Percentiles rank a stretch among this genome's conserved stretches.
phyloP scores from a whole-genome alignment of 2,113 vertebrate species.

The Epinephelus lanceolatus region DNA sequence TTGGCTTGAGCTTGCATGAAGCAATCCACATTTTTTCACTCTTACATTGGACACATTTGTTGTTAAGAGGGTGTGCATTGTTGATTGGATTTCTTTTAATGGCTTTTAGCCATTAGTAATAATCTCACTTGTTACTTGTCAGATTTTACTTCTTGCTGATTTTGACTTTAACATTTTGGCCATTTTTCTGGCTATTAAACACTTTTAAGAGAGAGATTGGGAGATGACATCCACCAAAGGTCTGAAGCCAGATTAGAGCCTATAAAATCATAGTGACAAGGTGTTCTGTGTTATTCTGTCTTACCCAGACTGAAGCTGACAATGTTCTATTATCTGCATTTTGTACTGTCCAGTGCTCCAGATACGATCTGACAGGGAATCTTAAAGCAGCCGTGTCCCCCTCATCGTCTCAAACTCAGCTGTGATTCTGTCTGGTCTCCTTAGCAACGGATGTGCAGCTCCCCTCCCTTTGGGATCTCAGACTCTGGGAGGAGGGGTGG shows the following conservation, averaged over 20 bases:
- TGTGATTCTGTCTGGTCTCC: conserved; percentile 62
- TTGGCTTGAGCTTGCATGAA: background rate
- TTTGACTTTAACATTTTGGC: background rate
- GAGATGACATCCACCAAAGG: background rate
- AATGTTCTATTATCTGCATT: conserved; percentile 26
- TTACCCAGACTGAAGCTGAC: background rate
- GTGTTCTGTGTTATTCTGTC: background rate
- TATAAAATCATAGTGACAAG: background rate
- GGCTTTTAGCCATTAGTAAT: background rate
- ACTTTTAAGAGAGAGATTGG: background rate
- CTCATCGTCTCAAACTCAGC: conserved; percentile 50
- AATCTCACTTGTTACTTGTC: too few relatives aligned
- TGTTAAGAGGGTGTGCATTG: background rate
- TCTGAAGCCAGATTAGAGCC: background rate
- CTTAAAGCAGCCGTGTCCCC: conserved; percentile 37
- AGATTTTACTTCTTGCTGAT: too few relatives aligned
- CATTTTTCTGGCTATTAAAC: background rate
- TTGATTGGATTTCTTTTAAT: background rate
- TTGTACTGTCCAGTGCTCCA: conserved; percentile 10
- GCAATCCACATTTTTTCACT: background rate
- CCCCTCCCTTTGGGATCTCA: conserved; percentile 50
- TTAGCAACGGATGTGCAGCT: conserved; percentile 46
- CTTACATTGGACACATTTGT: background rate
- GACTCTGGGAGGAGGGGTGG: conserved; percentile 34
- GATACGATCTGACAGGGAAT: conserved; percentile 39